These are phyloP conservation scores for Schizopygopsis pylzovi DNA, from an alignment of 2,797 vertebrate genomes.

Conservation along the genomic window DNA sequence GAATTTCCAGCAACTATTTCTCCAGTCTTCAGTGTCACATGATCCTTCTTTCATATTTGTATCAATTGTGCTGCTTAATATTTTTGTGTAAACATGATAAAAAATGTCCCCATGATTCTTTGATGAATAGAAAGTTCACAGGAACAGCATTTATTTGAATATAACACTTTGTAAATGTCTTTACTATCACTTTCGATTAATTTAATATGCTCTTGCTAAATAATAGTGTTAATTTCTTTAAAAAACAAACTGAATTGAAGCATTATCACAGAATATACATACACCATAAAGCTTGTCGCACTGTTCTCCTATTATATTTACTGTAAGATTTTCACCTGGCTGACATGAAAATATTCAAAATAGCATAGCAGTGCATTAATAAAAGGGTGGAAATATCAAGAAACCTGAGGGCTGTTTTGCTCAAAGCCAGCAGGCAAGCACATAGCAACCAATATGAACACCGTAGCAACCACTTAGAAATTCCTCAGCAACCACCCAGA, in stretches of 20 bases:
- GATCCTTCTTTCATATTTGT: background rate
- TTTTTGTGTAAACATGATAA: background rate
- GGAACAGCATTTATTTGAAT: background rate
- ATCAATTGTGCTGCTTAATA: background rate
- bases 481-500: background rate
- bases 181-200: background rate
- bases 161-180: background rate
- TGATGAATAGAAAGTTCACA: background rate
- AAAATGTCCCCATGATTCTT: background rate
- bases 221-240: background rate
- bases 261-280: background rate
- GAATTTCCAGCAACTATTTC: background rate
- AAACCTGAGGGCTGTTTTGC: background rate
- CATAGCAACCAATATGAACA: constrained; percentile 7
- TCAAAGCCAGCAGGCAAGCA: background rate
- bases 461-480: background rate
- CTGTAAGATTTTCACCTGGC: background rate
- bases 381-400: background rate
- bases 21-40: background rate
- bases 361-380: background rate
- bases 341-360: background rate
- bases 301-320: background rate
- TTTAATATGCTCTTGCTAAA: background rate
- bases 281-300: background rate
- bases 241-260: background rate